Evolutionary conservation across 2,797 vertebrate genomes (phyloP), one percentile per base, ranked within the genome.

Genomic region (Macropodus opercularis): DNA sequence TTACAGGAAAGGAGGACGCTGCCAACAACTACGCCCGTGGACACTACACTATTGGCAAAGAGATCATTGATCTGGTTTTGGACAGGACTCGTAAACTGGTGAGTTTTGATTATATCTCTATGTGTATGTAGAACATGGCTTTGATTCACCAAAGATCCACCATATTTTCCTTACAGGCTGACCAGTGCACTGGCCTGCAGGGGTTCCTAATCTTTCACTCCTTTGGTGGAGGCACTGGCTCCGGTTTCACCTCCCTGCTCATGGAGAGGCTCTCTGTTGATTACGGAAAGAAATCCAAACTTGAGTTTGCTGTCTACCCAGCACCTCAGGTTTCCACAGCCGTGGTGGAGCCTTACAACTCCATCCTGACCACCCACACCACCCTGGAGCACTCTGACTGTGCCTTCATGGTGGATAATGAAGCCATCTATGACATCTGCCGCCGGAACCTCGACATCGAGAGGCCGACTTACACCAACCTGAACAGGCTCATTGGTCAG

Each of bases 231-330:
- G 94, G 94, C 23, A 95, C 94, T 0, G 94, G 94, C 19, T 96
- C 95, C 19, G 95, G 95, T 21, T 97, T 97, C 77, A 92, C 94
- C 5, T 96, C 94, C 18, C 84, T 97, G 76, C 85, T 96, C 22
- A 96, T 96, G 95, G 94, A 95, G 73, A 91, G 94, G 65, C 93
- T 96, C 6, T 96, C 94, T 21, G 94, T 96, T 43, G 95, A 96
- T 72, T 96, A 95, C 0, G 93, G 95, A 61, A 97, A 96, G 77
- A 96, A 96, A 67, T 95, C 94, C 26, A 96, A 96, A 69, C 88
- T 95, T 21, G 94, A 96, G 47, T 95, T 96, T 65, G 92, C 94
- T 0, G 89, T 96, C 50, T 96, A 94, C 76, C 94, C 95, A 32
- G 94, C 94, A 13, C 94, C 93, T 4, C 93, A 94, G 65, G 92